phyloP scores from a whole-genome alignment of 1,140 invertebrate species.

The Papilio glaucus region DNA sequence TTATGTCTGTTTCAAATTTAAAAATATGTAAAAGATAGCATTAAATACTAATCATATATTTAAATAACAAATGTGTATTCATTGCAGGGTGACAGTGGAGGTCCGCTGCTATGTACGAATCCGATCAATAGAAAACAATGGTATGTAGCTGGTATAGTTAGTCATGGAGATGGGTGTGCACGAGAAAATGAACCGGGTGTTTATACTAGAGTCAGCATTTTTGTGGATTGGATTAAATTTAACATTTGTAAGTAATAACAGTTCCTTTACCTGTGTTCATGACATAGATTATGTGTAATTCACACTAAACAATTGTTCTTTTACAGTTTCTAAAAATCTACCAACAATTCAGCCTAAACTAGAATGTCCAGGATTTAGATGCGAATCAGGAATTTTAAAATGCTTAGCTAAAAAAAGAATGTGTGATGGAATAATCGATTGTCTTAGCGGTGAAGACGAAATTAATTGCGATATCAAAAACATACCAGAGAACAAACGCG shows the following conservation, averaged over 20 bases:
- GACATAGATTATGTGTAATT: background rate
- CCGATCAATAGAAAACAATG: constrained; percentile 85
- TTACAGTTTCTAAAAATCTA: constrained; percentile 79
- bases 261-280: background rate
- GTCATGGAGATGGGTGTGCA: constrained; percentile 92
- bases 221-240: constrained; percentile 88
- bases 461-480: constrained; percentile 81
- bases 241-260: constrained; percentile 75
- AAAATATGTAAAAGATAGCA: no score
- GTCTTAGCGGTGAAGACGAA: constrained; percentile 91
- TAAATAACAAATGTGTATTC: background rate
- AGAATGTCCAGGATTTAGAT: constrained; percentile 88
- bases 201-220: constrained; percentile 91
- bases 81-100: constrained; percentile 89
- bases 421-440: constrained; percentile 90
- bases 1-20: no score
- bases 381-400: constrained; percentile 84
- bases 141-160: constrained; percentile 91
- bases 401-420: constrained; percentile 87
- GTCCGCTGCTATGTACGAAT: constrained; percentile 90
- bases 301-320: background rate
- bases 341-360: constrained; percentile 82
- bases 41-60: no score
- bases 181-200: constrained; percentile 90
- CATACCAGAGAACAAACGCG: constrained; percentile 35